Conservation (phyloP, 2,113 vertebrate species). For the Thinocorus orbignyianus region DNA sequence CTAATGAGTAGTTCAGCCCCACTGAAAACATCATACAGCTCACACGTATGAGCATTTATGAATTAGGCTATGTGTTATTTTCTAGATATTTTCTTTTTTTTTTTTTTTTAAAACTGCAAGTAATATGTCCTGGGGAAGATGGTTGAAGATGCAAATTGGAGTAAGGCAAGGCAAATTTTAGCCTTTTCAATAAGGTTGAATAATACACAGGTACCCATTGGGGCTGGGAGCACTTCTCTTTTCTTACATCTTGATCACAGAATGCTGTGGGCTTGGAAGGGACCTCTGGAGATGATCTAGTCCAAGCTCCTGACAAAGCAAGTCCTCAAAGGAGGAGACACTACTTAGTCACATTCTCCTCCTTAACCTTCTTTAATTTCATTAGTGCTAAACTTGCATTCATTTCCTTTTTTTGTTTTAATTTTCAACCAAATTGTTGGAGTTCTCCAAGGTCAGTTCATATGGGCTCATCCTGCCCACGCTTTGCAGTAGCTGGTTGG, state of each 20-base stretch:
- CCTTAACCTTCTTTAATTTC: background rate
- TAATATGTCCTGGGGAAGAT: background rate
- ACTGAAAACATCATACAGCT: background rate
- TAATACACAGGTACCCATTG: background rate
- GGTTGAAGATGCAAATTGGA: background rate
- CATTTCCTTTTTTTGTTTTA: rapidly evolving
- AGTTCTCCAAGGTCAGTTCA: conserved; percentile 6
- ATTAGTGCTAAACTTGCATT: background rate
- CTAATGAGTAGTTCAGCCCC: background rate
- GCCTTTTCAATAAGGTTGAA: background rate
- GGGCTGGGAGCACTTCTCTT: background rate
- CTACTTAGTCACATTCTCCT: rapidly evolving
- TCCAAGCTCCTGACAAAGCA: too few relatives aligned
- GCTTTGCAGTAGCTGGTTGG: background rate
- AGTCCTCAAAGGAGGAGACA: background rate
- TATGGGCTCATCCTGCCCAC: conserved; percentile 20
- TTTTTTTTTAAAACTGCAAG: background rate
- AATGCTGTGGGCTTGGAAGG: too few relatives aligned
- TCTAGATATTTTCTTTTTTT: background rate
- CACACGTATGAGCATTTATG: background rate
- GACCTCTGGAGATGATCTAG: too few relatives aligned
- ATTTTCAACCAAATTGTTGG: rapidly evolving
- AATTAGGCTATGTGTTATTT: background rate
- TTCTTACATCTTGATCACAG: background rate
- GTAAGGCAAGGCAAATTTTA: background rate